A percentile compares a stretch with the other conserved stretches of the same genome.
Evolutionary conservation across 2,113 vertebrate species (phyloP).

Genomic region (Rissa tridactyla): DNA sequence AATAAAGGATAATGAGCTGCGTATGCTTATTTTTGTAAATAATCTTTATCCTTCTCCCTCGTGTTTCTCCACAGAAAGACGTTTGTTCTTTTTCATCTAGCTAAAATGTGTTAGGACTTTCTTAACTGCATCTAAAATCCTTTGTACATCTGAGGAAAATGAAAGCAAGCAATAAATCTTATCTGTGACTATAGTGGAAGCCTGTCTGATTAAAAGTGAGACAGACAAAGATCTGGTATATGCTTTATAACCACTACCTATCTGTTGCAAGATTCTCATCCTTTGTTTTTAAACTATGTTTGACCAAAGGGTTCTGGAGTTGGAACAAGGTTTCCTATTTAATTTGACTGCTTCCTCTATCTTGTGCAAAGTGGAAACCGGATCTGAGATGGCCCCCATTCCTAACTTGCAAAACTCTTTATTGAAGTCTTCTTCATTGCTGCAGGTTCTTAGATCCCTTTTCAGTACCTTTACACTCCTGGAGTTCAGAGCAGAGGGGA

Average conservation of each 20-base stretch:
- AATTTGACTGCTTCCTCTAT: neutral
- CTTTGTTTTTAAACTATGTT: neutral
- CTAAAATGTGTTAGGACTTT: neutral
- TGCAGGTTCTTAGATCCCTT: neutral
- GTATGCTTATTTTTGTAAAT: slow-evolving; percentile 8
- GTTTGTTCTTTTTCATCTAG: neutral
- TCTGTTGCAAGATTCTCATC: neutral
- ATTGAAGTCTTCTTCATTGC: neutral
- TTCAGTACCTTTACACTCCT: neutral
- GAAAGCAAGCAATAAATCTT: neutral
- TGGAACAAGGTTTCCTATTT: neutral
- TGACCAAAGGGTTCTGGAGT: neutral
- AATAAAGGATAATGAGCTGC: slow-evolving; percentile 38
- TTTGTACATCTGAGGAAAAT: neutral
- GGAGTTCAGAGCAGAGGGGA: neutral
- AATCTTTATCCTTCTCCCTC: slow-evolving; percentile 8
- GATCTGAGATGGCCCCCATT: neutral
- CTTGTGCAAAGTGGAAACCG: neutral
- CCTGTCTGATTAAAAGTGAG: neutral
- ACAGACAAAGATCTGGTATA: neutral
- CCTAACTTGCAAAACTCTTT: neutral
- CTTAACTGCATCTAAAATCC: neutral
- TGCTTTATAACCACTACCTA: neutral
- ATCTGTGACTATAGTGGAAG: neutral
- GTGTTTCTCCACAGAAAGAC: neutral